Evolutionary conservation across 2,888 invertebrate genomes (phyloP), one percentile per base, ranked within the genome.

Genomic region (Ornithoptera priamus): DNA sequence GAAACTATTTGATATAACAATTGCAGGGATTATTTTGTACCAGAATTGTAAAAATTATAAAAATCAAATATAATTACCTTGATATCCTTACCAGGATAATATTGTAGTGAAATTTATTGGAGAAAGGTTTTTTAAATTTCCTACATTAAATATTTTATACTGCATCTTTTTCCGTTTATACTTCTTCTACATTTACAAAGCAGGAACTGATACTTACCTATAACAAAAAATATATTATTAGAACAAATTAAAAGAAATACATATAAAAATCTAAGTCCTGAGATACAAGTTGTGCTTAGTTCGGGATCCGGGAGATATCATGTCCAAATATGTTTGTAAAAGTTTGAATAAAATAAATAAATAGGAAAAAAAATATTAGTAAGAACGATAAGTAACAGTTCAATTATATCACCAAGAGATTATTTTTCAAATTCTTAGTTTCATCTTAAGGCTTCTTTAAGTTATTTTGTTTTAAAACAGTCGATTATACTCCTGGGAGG

Each of bases 121-220:
- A 50, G 1, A 1, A 50, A 12, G 2, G 18, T 15, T 17, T 50
- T 50, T 50, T 50, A 15, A 10, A 39, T 10, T 39, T 10, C 10
- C 39, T 10, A 39, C 8, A 10, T 39, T 8, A 10, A 10, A 39
- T 10, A 1, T 39, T 8, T 39, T 39, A 39, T 7, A 39, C 7
- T 39, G 10, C 39, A 30, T 3, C 30, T 30, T 30, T 10, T 7
- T 10, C 39, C 1, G 39, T 39, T 39, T 39, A 6, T 8, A 50
- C 5, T 50, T 18, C 50, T 50, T 50, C 18, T 50, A 50, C 18
- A 50, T 50, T 17, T 2, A 50, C 18, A 15, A 50, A 50, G 18
- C 10, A 67, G 42, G 42, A 4, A 68, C 20, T 73, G 75, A 74
- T 84, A 90, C 89, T 89, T 89, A 89, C 89, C 89, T 90, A 87